Base-by-base conservation (phyloP, 1,140 invertebrate species). In the Mamestra configurata region DNA sequence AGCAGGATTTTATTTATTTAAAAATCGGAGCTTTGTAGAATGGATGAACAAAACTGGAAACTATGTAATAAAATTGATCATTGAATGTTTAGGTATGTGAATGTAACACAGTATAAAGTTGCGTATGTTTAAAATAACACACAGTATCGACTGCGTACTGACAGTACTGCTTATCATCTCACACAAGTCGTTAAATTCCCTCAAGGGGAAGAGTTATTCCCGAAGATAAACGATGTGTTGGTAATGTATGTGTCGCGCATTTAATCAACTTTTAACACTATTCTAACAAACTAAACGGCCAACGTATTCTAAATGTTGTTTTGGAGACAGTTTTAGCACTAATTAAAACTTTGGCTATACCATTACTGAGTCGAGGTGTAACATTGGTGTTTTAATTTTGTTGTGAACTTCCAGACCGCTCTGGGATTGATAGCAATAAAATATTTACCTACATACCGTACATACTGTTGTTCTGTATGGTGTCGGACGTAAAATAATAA, bases 261-360 rank as follows among this genome's bases (percentile, higher is more conserved):
- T 64, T 64, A 40, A 64, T 64, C 31, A 64, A 64, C 59, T 57
- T 57, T 57, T 57, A 57, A 57, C 55, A 57, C 43, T 10, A n/a
- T 35, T 61, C n/a, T 13, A 15, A 64, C 59, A 37, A 40, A 64
- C 59, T 61, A 35, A 35, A 61, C 31, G 31, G 31, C 6, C 59
- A 8, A 37, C 35, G 59, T 20, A 20, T 55, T 55, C 53, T 37
- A 64, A 64, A 64, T 8, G 35, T 40, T 37, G 59, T 64, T 64
- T 27, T 40, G 18, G 18, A 8, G 59, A 40, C 59, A 64, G 35
- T 64, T 64, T 40, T 18, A 64, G 10, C 31, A 40, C 59, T 20
- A 64, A 64, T 64, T 64, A 64, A 64, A 37, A 64, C 31, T 64
- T 64, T 64, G 8, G 6, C 31, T 35, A 61, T 55, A 55, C 51